Percentiles rank a stretch among this genome's conserved stretches.
phyloP scores from a whole-genome alignment of 2,888 invertebrate species.

The Cordylochernes scorpioides region DNA sequence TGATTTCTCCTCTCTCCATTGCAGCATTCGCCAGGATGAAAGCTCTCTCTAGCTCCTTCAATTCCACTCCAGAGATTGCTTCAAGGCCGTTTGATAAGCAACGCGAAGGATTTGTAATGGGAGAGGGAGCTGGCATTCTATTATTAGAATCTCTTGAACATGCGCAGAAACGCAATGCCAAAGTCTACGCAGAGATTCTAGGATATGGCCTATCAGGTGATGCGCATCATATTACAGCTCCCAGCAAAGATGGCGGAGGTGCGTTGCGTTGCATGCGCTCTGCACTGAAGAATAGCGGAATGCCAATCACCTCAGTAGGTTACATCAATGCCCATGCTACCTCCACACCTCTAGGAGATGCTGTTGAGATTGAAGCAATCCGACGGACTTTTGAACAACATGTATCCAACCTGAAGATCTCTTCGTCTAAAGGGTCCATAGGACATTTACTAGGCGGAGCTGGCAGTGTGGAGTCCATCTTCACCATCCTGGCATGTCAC shows the following conservation, averaged over 20 bases:
- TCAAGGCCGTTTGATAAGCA: conserved; percentile 78
- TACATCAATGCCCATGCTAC: conserved; percentile 94
- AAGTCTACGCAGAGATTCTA: conserved; percentile 61
- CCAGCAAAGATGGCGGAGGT: conserved; percentile 62
- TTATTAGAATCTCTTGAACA: conserved; percentile 66
- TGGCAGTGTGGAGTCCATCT: conserved; percentile 72
- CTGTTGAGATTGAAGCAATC: conserved; percentile 53
- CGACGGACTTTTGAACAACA: conserved; percentile 35
- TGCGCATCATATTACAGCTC: conserved; percentile 76
- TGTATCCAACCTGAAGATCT: conserved; percentile 32
- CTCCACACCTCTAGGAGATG: conserved; percentile 81
- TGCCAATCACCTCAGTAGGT: conserved; percentile 33
- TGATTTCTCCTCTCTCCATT: conserved; percentile 59
- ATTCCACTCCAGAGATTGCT: conserved; percentile 44
- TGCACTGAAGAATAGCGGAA: conserved; percentile 42
- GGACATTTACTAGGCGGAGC: conserved; percentile 89
- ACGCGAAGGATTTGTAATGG: conserved; percentile 92
- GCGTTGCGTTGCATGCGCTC: conserved; percentile 59
- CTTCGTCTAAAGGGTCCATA: conserved; percentile 81
- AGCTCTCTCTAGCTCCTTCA: conserved; percentile 60
- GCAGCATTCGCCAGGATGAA: conserved; percentile 70
- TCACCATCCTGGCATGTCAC: conserved; percentile 50
- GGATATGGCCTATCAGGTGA: conserved; percentile 87
- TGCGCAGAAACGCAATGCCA: conserved; percentile 43
- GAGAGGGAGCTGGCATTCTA: conserved; percentile 73